These are phyloP conservation scores for Cryptomyrus ogoouensis DNA, from an alignment of 2,113 vertebrate genomes.

Conservation along the genomic window DNA sequence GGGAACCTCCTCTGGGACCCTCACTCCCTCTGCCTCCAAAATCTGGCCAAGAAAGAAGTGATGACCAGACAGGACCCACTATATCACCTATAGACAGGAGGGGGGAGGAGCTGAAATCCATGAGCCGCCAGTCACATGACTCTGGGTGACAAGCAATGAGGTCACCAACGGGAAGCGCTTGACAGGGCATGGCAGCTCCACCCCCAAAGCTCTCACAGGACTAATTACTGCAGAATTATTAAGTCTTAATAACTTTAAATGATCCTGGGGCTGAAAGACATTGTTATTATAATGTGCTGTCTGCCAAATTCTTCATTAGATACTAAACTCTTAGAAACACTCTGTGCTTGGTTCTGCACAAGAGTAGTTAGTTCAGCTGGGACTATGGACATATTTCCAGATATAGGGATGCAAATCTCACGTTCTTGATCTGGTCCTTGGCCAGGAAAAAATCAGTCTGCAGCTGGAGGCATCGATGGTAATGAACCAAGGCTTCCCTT, in stretches of 20 bases:
- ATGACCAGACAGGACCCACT: background rate
- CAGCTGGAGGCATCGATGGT: constrained; percentile 69
- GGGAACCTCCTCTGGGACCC: constrained; percentile 56
- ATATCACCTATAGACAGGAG: background rate
- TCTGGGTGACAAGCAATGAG: background rate
- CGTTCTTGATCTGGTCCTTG: constrained; percentile 63
- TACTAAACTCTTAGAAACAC: background rate
- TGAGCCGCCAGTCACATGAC: background rate
- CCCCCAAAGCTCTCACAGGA: background rate
- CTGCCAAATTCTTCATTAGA: background rate
- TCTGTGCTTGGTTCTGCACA: background rate
- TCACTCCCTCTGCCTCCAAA: constrained; percentile 56
- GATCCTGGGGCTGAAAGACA: background rate
- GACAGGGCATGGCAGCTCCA: background rate
- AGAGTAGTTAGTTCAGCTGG: background rate
- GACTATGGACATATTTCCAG: background rate
- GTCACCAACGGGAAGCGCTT: background rate
- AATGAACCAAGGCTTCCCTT: constrained; percentile 65
- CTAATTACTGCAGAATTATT: background rate
- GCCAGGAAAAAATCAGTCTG: constrained; percentile 62
- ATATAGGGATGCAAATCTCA: constrained; percentile 18
- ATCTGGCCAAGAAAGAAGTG: constrained; percentile 42
- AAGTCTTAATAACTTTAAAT: background rate
- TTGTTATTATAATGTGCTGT: background rate
- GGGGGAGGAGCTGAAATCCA: background rate